Conservation (phyloP, 1,140 invertebrate species). For the Neuroterus valhalla region DNA sequence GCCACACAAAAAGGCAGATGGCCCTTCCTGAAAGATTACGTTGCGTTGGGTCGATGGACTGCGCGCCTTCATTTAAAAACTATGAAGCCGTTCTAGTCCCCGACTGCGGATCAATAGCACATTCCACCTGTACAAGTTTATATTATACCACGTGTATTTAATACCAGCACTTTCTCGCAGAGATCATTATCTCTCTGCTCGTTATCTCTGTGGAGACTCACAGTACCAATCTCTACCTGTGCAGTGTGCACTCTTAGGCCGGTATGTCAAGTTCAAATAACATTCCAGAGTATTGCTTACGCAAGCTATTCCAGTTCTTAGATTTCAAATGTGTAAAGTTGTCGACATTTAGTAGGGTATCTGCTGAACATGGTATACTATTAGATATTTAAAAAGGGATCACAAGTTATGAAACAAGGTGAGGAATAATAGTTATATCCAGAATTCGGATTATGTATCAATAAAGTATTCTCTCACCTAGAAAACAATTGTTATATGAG, state of each 20-base stretch:
- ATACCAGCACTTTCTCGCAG: conserved; percentile 19
- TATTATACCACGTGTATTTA: background rate
- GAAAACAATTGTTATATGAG: no score
- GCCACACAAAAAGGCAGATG: background rate
- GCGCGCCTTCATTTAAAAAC: conserved; percentile 1
- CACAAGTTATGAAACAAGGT: no score
- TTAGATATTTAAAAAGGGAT: no score
- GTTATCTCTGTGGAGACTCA: conserved; percentile 18
- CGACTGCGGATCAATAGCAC: background rate
- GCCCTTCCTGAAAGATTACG: no score
- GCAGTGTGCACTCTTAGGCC: conserved; percentile 3
- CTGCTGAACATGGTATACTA: no score
- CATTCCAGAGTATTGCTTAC: conserved; percentile 15
- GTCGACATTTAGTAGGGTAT: conserved; percentile 20
- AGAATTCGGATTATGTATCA: no score
- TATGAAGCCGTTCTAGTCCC: background rate
- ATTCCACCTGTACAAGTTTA: background rate
- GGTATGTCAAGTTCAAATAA: conserved; percentile 24
- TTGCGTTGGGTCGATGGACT: background rate
- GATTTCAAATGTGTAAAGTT: conserved; percentile 23
- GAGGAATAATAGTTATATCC: no score
- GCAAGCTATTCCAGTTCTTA: conserved; percentile 16
- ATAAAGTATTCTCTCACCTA: no score
- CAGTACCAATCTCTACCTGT: conserved; percentile 23
- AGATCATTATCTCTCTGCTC: conserved; percentile 22